Evolutionary conservation across 2,888 invertebrate species (phyloP), one percentile per base, ranked within the genome.

Genomic region (Drosophila paramelanica): DNA sequence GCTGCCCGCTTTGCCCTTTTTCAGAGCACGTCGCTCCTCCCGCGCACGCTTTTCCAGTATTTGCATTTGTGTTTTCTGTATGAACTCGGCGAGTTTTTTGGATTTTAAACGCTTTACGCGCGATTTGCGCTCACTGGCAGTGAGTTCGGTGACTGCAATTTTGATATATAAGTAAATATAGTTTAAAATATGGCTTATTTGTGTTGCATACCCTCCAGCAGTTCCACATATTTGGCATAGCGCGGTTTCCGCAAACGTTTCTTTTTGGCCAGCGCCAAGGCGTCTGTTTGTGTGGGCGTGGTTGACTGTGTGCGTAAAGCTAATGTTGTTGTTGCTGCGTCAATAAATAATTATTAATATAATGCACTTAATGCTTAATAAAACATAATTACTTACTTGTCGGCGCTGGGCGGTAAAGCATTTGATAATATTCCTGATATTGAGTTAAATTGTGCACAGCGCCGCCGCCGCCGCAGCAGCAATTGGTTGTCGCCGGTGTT

Each of bases 81-180:
- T 94, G 60, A 96, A 93, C 72, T 95, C 93, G 13, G 95, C 94
- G 5, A 96, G 91, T 86, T 96, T 95, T 56, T 94, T 93, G 6
- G 95, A 94, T 81, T 94, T 94, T 36, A 96, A 91, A 81, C 95
- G 96, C 75, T 94, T 94, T 11, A 96, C 94, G 17, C 94, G 93
- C 1, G 96, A 95, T 89, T 94, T 95, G 17, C 94, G 94, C 92
- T 96, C 95, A 53, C 93, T 95, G 88, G 95, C 94, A 5, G 93
- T 93, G 58, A 93, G 92, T 49, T 94, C 93, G 36, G 95, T 95
- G 61, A 96, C 96, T 96, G 79, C 23, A 27, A 17, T 5, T 5
- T 0, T 8, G 14, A 31, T 33, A 50, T n/a, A 25, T 13, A 25
- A 31, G 1, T 3, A 0, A 27, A 5, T 36, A 8, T 36, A 23